These are phyloP conservation scores for Monopterus albus DNA, from an alignment of 2,113 vertebrate genomes.

Conservation along the genomic window DNA sequence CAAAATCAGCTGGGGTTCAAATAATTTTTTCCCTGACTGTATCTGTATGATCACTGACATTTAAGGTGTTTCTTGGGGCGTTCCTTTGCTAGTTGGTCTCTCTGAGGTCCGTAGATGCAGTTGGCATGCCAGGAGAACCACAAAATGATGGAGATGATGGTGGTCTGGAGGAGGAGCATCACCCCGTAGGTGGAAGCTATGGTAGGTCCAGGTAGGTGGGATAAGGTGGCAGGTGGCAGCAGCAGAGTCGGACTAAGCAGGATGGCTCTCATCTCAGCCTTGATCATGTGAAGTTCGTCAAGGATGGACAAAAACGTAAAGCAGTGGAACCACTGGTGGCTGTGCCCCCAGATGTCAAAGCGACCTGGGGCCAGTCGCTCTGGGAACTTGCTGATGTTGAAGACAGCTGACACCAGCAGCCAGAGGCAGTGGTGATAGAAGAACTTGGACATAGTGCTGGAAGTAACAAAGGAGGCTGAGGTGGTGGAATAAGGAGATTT, in stretches of 20 bases:
- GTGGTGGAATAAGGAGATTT: constrained; percentile 43
- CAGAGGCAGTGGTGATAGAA: constrained; percentile 84
- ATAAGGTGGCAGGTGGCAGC: constrained; percentile 40
- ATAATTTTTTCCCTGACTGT: too few relatives aligned
- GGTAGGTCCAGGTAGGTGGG: constrained; percentile 70
- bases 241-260: constrained; percentile 62
- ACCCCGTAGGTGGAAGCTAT: constrained; percentile 79
- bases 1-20: too few relatives aligned
- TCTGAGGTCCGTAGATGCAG: constrained; percentile 64
- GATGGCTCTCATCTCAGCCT: constrained; percentile 78
- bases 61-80: constrained; percentile 41
- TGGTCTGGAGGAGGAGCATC: constrained; percentile 81
- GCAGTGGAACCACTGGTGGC: constrained; percentile 88
- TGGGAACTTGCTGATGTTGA: constrained; percentile 85
- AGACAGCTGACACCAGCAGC: constrained; percentile 81
- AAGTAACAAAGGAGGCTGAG: constrained; percentile 53
- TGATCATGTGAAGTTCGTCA: constrained; percentile 86
- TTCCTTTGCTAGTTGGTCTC: constrained; percentile 57
- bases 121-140: constrained; percentile 79
- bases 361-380: constrained; percentile 80
- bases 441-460: constrained; percentile 63
- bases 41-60: too few relatives aligned
- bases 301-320: constrained; percentile 85
- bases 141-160: constrained; percentile 79
- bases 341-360: constrained; percentile 87